A percentile compares a stretch with the other conserved stretches of the same genome.
These are phyloP conservation scores for Apamea crenata DNA, from an alignment of 2,888 invertebrate genomes.

Conservation along the genomic window DNA sequence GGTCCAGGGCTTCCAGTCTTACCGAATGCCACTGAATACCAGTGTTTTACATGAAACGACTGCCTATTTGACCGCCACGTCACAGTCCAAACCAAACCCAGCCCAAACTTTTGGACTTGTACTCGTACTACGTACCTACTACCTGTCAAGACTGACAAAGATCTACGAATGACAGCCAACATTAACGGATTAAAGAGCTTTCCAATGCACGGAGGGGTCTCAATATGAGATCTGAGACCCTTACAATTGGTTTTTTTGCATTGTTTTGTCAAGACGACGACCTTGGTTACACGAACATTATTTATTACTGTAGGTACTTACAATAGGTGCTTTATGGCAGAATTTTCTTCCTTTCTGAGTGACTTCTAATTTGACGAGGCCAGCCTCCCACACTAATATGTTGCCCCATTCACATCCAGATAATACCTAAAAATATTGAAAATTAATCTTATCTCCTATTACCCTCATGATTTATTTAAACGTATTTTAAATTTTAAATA, in stretches of 20 bases:
- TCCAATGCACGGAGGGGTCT: not conserved
- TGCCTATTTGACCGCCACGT: not conserved
- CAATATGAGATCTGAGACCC: not conserved
- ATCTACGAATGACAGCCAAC: not conserved
- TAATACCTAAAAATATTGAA: slow-evolving; percentile 89
- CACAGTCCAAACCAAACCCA: no score
- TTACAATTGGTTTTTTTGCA: no score
- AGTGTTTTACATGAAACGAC: not conserved
- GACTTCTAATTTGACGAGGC: slow-evolving; percentile 96
- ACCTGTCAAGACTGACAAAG: not conserved
- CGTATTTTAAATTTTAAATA: not conserved
- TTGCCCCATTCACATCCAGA: slow-evolving; percentile 98
- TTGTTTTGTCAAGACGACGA: not conserved
- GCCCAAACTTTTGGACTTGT: not conserved
- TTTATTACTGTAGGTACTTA: slow-evolving; percentile 67
- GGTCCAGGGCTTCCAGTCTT: not conserved
- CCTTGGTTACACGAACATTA: not conserved
- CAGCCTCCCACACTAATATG: slow-evolving; percentile 97
- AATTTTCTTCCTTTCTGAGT: slow-evolving; percentile 92
- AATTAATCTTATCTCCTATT: not conserved
- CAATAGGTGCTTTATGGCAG: slow-evolving; percentile 94
- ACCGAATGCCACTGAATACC: not conserved
- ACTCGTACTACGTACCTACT: not conserved
- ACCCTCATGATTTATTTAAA: not conserved
- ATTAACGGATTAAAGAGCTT: not conserved